Evolutionary conservation across 2,888 invertebrate genomes (phyloP), one percentile per base, ranked within the genome.

Genomic region (Zhengitettix transpicula): DNA sequence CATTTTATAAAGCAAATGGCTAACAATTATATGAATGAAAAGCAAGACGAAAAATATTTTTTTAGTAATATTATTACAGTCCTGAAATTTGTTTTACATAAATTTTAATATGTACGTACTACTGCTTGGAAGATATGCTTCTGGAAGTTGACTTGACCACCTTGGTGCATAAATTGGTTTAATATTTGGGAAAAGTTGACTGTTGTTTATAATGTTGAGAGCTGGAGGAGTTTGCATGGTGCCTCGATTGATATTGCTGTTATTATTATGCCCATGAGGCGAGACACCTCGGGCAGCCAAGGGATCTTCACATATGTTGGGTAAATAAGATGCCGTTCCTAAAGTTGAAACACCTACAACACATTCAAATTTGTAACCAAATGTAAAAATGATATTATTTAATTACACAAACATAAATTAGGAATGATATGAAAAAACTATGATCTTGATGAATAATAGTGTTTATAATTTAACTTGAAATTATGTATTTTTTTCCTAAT

Each of bases 161-260:
- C 84, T 73, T 0, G 82, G 78, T 12, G 81, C 82, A 67, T 80
- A 82, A 11, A 81, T 78, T 0, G 83, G 81, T 63, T 81, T 79
- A 58, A 84, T 79, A 66, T 83, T 80, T 1, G 84, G 83, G 66
- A 85, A 85, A 10, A 86, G 73, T 69, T 85, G 83, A 0, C 83
- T 79, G 67, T 84, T 84, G 61, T 80, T 81, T 9, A 81, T 80
- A 42, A 82, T 78, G 68, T 82, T 81, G 41, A 82, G 68, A 47
- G 81, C 78, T 0, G 81, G 81, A 3, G 81, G 81, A 11, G 81
- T 79, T 62, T 79, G 79, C 16, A 75, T 74, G 79, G 79, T 65
- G 73, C 16, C 55, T 53, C 42, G 58, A 59, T 53, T 55, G 57
- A 12, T 58, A 53, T 52, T 40, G 14, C 55, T 41, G 15, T 55